Evolutionary conservation across 2,888 invertebrate species (phyloP).

Genomic region (Laothoe populi): DNA sequence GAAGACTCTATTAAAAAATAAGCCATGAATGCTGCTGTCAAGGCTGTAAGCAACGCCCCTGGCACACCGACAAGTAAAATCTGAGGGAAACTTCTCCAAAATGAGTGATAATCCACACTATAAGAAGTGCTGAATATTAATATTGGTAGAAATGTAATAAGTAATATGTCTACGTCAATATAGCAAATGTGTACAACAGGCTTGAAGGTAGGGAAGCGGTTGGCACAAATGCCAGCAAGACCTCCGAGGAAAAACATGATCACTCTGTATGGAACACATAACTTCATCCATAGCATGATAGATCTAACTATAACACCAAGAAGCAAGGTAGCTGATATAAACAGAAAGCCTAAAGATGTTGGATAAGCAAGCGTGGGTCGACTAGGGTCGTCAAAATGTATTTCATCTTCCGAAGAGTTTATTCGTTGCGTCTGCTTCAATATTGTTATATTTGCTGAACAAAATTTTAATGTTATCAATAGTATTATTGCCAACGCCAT

Average conservation of each 20-base stretch:
- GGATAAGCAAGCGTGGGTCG: constrained; percentile 64
- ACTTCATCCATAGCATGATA: constrained; percentile 63
- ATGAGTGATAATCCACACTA: constrained; percentile 69
- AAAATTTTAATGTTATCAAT: constrained; percentile 33
- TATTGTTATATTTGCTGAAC: constrained; percentile 26
- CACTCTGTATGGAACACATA: constrained; percentile 67
- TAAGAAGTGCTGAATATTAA: constrained; percentile 74
- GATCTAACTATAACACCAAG: constrained; percentile 66
- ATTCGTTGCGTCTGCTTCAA: constrained; percentile 15
- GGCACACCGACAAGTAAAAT: constrained; percentile 68
- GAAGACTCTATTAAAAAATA: constrained; percentile 65
- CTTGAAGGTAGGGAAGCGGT: constrained; percentile 58
- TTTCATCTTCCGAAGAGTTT: constrained; percentile 28
- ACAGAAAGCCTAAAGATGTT: constrained; percentile 58
- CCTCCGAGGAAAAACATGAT: constrained; percentile 73
- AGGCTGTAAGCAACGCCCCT: constrained; percentile 64
- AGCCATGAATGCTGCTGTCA: constrained; percentile 68
- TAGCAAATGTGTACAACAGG: constrained; percentile 68
- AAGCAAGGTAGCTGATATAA: constrained; percentile 62
- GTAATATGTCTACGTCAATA: constrained; percentile 61
- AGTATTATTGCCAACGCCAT: constrained; percentile 36
- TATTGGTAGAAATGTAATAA: constrained; percentile 63
- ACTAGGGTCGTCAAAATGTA: constrained; percentile 44
- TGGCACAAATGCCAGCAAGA: constrained; percentile 65
- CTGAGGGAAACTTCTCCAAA: constrained; percentile 71